Evolutionary conservation across 1,140 invertebrate genomes (phyloP).

Genomic region (Drosophila bocki): DNA sequence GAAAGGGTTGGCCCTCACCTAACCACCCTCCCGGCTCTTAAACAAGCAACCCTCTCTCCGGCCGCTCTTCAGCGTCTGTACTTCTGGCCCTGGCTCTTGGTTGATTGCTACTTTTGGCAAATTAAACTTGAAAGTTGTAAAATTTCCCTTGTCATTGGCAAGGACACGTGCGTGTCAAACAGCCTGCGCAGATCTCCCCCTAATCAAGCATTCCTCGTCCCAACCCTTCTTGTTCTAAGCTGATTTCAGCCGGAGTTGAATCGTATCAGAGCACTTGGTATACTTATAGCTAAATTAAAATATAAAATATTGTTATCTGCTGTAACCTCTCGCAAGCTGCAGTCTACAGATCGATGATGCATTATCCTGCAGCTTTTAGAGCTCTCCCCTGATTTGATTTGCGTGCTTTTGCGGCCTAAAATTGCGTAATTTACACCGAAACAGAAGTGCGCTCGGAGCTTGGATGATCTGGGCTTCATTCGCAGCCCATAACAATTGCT

Average conservation of each 20-base stretch:
- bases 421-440: constrained; percentile 29
- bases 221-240: constrained; percentile 30
- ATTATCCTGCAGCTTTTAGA: constrained; percentile 2
- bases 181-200: constrained; percentile 15
- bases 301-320: constrained; percentile 9
- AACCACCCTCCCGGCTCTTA: constrained; percentile 8
- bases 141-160: constrained; percentile 83
- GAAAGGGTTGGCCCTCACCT: constrained; percentile 64
- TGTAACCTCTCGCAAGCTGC: background rate
- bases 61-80: constrained; percentile 8
- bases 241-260: constrained; percentile 19
- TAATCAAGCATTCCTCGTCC: constrained; percentile 9
- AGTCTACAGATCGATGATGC: background rate
- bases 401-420: constrained; percentile 13
- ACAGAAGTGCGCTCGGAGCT: constrained; percentile 22
- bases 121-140: constrained; percentile 84
- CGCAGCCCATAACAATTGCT: constrained; percentile 80
- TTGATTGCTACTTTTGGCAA: constrained; percentile 82
- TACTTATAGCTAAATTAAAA: constrained; percentile 62
- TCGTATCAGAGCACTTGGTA: constrained; percentile 27
- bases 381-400: constrained; percentile 48
- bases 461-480: constrained; percentile 52
- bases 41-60: constrained; percentile 48
- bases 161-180: constrained; percentile 77
- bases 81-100: constrained; percentile 41